Evolutionary conservation across 2,113 vertebrate species (phyloP).

Genomic region (Megalops atlanticus): DNA sequence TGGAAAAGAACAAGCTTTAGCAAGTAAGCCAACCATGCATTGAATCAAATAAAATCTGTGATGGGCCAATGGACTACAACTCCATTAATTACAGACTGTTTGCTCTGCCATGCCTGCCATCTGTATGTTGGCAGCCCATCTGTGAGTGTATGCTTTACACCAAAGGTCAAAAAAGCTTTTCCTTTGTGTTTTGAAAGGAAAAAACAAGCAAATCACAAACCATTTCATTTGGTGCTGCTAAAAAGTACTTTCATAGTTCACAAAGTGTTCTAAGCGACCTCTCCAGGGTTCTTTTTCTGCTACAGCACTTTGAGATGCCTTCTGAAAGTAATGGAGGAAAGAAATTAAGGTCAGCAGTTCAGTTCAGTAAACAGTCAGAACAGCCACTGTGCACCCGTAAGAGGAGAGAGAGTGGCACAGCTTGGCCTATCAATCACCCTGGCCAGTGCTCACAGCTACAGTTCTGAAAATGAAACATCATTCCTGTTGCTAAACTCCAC

Average conservation of each 20-base stretch:
- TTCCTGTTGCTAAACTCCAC: slow-evolving; percentile 11
- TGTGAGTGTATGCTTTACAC: slow-evolving; percentile 5
- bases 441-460: neutral
- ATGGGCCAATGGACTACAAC: slow-evolving; percentile 7
- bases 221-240: neutral
- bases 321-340: neutral
- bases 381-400: neutral
- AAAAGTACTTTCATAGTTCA: neutral
- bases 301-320: neutral
- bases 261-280: neutral
- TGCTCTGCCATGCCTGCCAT: neutral
- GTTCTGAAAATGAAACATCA: neutral
- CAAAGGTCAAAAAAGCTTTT: neutral
- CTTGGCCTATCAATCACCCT: neutral
- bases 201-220: neutral
- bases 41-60: neutral
- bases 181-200: neutral
- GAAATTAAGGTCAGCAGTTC: neutral
- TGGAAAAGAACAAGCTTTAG: neutral
- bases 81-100: slow-evolving; percentile 15
- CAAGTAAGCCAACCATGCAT: neutral
- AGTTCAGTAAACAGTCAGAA: neutral
- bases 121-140: slow-evolving; percentile 13
- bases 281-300: neutral
- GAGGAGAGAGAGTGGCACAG: neutral